Evolutionary conservation across 2,797 vertebrate species (phyloP).

Genomic region (Xenopus petersii): DNA sequence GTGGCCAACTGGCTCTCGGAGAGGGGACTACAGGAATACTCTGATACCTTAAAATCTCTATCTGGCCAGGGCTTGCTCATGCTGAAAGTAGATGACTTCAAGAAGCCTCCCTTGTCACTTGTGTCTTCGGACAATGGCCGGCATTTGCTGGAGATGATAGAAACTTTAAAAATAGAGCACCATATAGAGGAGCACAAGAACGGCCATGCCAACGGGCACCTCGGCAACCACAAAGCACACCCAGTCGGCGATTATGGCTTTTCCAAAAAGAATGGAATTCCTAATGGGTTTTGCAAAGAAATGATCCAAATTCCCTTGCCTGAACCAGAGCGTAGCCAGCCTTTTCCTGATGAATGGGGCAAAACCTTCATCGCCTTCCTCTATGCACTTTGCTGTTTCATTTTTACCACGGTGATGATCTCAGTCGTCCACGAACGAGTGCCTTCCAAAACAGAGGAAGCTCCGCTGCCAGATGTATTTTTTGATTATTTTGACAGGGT

Average conservation of each 20-base stretch:
- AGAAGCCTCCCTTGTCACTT: slow-evolving; percentile 71
- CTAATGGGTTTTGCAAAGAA: slow-evolving; percentile 72
- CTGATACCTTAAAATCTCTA: slow-evolving; percentile 69
- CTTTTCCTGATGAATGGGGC: slow-evolving; percentile 85
- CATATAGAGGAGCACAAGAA: slow-evolving; percentile 91
- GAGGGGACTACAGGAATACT: slow-evolving; percentile 89
- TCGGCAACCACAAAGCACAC: slow-evolving; percentile 46
- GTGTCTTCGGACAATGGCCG: slow-evolving; percentile 83
- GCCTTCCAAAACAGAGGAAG: slow-evolving; percentile 88
- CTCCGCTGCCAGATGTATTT: slow-evolving; percentile 94
- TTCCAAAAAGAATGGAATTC: slow-evolving; percentile 66
- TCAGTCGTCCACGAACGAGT: slow-evolving; percentile 96
- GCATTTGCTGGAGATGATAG: slow-evolving; percentile 80
- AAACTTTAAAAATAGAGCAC: slow-evolving; percentile 83
- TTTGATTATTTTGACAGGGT: slow-evolving; percentile 93
- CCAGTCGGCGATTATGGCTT: slow-evolving; percentile 52
- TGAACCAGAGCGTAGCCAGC: slow-evolving; percentile 67
- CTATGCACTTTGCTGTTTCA: slow-evolving; percentile 87
- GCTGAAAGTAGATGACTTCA: slow-evolving; percentile 79
- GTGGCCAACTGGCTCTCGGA: slow-evolving; percentile 85
- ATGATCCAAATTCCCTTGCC: slow-evolving; percentile 84
- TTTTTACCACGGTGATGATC: slow-evolving; percentile 90
- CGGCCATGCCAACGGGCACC: slow-evolving; percentile 80
- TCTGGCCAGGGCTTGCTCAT: slow-evolving; percentile 78
- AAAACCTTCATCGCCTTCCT: slow-evolving; percentile 87